Evolutionary conservation across 2,888 invertebrate species (phyloP), one percentile per base, ranked within the genome.

Genomic region (Dicyrtomina minuta): DNA sequence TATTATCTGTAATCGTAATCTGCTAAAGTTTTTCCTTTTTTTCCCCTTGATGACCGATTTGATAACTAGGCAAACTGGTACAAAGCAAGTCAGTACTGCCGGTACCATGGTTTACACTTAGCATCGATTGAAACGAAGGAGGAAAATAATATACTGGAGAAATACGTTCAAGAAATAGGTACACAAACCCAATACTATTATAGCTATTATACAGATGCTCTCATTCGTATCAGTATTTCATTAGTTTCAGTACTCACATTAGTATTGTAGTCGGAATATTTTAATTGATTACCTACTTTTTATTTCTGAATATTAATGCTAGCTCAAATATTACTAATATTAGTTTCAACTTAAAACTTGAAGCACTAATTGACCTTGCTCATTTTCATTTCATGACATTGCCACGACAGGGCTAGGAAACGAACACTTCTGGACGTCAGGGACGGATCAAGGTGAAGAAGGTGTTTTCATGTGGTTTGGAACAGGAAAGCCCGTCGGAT

Each of bases 81-180:
- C 84, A 89, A 92, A 82, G 92, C 93, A 26, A 89, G 92, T 65
- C 93, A 93, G 83, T 94, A 93, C 83, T 94, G 94, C 82, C 86
- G 93, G 73, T 93, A 92, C 84, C 93, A 94, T 82, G 93, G 93
- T 65, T 93, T 94, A 93, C 93, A 93, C 79, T 85, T 94, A 79
- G 93, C 93, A 17, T 92, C 92, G 80, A 91, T 94, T 80, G 89
- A 90, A 68, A 90, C 92, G 69, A 93, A 93, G 82, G 92, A 93
- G 81, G 93, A 94, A 83, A 93, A 94, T 81, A 91, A 92, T 81
- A 89, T 90, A 81, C 85, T 94, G 77, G 93, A 93, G 81, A 93
- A 93, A 82, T 91, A 93, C 81, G 92, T 93, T 76, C 89, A 90
- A 82, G 93, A 93, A 81, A 92, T 91, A 81, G 93, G 92, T 91